A percentile compares a stretch with the other conserved stretches of the same genome.
Conservation (phyloP, 1,140 invertebrate genomes). For the Apolygus lucorum region DNA sequence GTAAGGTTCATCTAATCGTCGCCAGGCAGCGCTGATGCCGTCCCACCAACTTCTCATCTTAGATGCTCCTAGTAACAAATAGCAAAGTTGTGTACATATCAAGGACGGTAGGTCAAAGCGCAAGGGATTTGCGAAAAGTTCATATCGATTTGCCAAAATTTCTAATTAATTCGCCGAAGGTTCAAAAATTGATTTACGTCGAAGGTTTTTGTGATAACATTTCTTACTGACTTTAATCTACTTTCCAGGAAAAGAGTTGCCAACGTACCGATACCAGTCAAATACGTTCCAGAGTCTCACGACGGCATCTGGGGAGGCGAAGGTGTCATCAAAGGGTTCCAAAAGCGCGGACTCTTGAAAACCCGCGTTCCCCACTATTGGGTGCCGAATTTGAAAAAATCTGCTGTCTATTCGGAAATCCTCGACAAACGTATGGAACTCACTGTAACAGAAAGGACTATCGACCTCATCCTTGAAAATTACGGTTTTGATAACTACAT, state of each 20-base stretch:
- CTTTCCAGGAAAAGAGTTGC: conserved; percentile 53
- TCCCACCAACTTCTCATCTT: too few relatives aligned
- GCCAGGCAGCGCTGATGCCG: too few relatives aligned
- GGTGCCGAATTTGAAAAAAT: conserved; percentile 67
- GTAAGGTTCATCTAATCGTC: too few relatives aligned
- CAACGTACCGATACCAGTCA: conserved; percentile 67
- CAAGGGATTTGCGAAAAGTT: conserved; percentile 24
- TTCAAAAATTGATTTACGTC: too few relatives aligned
- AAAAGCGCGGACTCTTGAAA: conserved; percentile 51
- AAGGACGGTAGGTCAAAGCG: background rate
- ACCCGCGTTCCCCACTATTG: conserved; percentile 71
- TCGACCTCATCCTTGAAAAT: conserved; percentile 76
- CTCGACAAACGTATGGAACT: conserved; percentile 76
- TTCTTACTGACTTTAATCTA: too few relatives aligned
- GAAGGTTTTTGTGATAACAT: too few relatives aligned
- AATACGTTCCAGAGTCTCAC: conserved; percentile 69
- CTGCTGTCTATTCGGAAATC: conserved; percentile 88
- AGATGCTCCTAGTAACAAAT: too few relatives aligned
- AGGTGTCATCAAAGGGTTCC: conserved; percentile 82
- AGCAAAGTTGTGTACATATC: too few relatives aligned
- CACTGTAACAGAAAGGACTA: conserved; percentile 68
- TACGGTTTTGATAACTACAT: conserved; percentile 95
- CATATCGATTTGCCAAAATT: too few relatives aligned
- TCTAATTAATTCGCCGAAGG: too few relatives aligned
- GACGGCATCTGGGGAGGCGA: conserved; percentile 94